Conservation (phyloP, 2,113 vertebrate species). For the Mystacornis crossleyi region DNA sequence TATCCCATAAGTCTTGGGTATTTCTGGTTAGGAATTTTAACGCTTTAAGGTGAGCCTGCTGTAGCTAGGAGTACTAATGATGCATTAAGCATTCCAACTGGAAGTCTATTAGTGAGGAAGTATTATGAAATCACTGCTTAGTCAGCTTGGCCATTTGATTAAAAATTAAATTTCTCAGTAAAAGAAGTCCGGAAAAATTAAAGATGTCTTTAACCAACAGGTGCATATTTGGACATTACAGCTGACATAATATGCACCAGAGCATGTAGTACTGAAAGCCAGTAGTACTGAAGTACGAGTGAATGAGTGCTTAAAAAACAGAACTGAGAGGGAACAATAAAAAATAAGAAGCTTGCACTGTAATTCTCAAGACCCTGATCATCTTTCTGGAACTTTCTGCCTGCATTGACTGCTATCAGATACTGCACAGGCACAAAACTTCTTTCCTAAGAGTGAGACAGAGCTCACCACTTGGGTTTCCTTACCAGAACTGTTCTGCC, state of each 20-base stretch:
- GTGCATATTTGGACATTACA: background rate
- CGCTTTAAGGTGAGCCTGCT: background rate
- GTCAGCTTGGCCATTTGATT: background rate
- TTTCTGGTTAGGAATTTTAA: background rate
- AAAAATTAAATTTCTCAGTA: background rate
- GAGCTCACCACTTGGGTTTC: background rate
- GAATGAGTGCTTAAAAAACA: background rate
- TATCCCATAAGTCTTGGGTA: background rate
- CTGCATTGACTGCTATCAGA: background rate
- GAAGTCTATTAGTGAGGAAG: background rate
- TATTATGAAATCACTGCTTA: background rate
- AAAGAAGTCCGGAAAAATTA: background rate
- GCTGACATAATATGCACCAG: background rate
- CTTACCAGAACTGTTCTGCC: background rate
- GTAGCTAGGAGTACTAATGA: background rate
- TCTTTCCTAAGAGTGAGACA: background rate
- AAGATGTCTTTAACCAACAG: background rate
- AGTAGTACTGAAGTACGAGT: background rate
- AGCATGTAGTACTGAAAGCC: background rate
- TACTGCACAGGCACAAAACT: background rate
- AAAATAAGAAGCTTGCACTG: background rate
- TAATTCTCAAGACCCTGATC: background rate
- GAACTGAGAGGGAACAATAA: background rate
- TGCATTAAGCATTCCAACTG: background rate
- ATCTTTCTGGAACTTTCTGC: background rate